Evolutionary conservation across 2,797 vertebrate species (phyloP).

Genomic region (Brachyrhaphis roseni): DNA sequence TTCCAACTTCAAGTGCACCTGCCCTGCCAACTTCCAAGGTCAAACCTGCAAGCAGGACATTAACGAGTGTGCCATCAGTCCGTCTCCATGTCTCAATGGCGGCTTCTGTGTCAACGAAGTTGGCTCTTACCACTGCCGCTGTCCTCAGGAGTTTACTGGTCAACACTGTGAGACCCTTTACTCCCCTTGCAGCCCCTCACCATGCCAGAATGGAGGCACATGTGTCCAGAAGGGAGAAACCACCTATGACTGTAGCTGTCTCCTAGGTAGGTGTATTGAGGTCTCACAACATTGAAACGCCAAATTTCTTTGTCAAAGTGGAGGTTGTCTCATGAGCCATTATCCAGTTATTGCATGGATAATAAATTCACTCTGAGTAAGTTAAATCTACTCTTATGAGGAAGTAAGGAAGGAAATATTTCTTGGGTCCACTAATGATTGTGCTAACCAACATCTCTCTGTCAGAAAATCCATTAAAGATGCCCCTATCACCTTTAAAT

Average conservation of each 20-base stretch:
- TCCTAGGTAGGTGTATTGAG: constrained; percentile 84
- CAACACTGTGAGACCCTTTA: constrained; percentile 88
- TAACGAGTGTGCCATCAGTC: constrained; percentile 87
- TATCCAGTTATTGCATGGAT: neutral
- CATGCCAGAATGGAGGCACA: constrained; percentile 95
- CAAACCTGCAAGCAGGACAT: constrained; percentile 92
- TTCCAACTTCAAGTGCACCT: constrained; percentile 88
- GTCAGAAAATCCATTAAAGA: neutral
- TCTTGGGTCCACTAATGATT: neutral
- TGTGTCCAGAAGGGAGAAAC: constrained; percentile 93
- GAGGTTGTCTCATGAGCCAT: neutral
- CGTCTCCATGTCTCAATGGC: constrained; percentile 84
- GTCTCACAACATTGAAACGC: neutral
- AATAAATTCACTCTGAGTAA: neutral
- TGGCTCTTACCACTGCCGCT: constrained; percentile 90
- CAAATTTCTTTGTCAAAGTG: neutral
- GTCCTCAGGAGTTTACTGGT: constrained; percentile 85
- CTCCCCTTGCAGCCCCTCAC: constrained; percentile 95
- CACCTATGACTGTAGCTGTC: constrained; percentile 89
- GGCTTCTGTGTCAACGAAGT: constrained; percentile 90
- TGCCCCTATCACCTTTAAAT: neutral
- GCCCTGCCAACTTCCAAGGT: constrained; percentile 87
- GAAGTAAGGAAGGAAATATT: neutral
- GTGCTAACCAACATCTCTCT: neutral
- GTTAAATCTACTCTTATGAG: neutral